phyloP scores from a whole-genome alignment of 2,113 vertebrate genomes.

The Sula dactylatra region DNA sequence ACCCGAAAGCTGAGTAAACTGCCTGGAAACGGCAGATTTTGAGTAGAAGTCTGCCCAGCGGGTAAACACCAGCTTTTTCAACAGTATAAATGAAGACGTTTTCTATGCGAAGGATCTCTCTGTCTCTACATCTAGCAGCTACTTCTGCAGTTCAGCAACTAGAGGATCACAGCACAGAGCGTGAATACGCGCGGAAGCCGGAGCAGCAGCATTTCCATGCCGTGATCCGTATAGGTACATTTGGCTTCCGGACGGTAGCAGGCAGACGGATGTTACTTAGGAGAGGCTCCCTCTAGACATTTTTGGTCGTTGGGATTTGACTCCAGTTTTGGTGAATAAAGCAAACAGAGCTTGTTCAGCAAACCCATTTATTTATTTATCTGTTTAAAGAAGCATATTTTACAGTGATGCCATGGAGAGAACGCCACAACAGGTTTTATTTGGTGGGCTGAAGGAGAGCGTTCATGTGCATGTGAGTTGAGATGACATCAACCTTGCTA shows the following conservation, averaged over 20 bases:
- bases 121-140: background rate
- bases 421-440: background rate
- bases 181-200: fast-evolving
- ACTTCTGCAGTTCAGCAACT: background rate
- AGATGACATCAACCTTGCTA: background rate
- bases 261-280: background rate
- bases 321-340: background rate
- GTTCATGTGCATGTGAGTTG: background rate
- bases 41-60: background rate
- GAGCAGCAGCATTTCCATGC: background rate
- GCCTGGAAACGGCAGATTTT: background rate
- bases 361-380: slow-evolving; percentile 35
- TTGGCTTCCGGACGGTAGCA: background rate
- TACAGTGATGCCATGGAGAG: slow-evolving; percentile 18
- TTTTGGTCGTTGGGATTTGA: background rate
- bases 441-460: background rate
- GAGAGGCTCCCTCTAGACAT: background rate
- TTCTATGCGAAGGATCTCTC: background rate
- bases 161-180: background rate
- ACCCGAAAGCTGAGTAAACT: background rate
- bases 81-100: background rate
- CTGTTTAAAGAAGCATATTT: slow-evolving; percentile 1
- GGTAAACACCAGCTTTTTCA: background rate
- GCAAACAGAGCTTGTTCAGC: slow-evolving; percentile 15
- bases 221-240: fast-evolving